Percentiles rank a stretch among this genome's conserved stretches.
Conservation (phyloP, 2,888 invertebrate genomes). For the Metallyticus violacea region DNA sequence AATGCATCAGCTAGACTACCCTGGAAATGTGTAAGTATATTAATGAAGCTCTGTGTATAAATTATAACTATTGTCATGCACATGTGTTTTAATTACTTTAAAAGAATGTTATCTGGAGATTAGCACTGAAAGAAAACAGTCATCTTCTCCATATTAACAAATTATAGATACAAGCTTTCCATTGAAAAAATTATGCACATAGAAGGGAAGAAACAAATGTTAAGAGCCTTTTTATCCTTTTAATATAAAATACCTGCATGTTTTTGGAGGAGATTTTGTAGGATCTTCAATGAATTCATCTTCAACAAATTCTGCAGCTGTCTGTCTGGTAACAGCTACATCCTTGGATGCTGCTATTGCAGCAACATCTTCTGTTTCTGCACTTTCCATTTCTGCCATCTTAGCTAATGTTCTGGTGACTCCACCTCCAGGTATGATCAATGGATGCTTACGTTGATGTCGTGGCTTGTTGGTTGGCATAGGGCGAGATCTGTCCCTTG, state of each 20-base stretch:
- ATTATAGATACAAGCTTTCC: too few species aligned
- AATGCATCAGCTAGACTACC: too few species aligned
- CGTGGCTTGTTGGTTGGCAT: slow-evolving; percentile 64
- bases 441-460: slow-evolving; percentile 77
- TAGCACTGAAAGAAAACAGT: too few species aligned
- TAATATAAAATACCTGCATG: not conserved
- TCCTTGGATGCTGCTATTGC: not conserved
- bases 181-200: too few species aligned
- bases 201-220: too few species aligned
- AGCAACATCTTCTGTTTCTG: not conserved
- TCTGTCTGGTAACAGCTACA: not conserved
- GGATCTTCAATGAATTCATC: not conserved
- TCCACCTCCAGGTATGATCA: slow-evolving; percentile 63
- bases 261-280: not conserved
- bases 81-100: too few species aligned
- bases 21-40: too few species aligned
- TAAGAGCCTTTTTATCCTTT: too few species aligned
- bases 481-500: slow-evolving; percentile 66
- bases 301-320: not conserved
- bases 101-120: too few species aligned
- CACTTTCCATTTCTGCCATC: slow-evolving; percentile 21
- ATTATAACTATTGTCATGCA: too few species aligned
- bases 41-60: too few species aligned
- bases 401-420: slow-evolving; percentile 33
- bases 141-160: too few species aligned